Base-by-base conservation (phyloP, 2,113 vertebrate genomes). In the Nicator chloris region DNA sequence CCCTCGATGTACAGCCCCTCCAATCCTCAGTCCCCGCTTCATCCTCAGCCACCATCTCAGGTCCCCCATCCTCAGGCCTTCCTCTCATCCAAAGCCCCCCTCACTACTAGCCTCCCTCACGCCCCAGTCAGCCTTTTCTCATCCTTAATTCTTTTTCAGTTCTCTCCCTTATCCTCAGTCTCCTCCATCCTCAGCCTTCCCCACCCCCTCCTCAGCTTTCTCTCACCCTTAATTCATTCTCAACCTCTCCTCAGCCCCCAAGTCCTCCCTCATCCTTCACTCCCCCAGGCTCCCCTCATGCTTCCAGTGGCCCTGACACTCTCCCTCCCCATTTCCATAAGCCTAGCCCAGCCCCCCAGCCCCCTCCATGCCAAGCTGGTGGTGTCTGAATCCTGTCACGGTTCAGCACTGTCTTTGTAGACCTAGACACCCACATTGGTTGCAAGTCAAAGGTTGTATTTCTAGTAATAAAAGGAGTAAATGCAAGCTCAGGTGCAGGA, bases 381-480 rank as follows among this genome's bases (percentile, higher is more conserved):
- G 20, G 11, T 31, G 37, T 86, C 61, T 50, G 71, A 66, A 26
- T 57, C 9, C 31, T 66, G 26, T 59, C 35, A 57, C 3, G 9
- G n/a, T 61, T 87, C 47, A 8, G 57, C 17, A 11, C 27, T 4
- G 27, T 3, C 23, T 49, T 14, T n/a, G 19, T 23, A 27, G 47
- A 31, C 11, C 4, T 27, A 26, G 15, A 0, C 35, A 35, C 40
- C 26, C 7, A 4, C 6, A 3, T 23, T 14, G 21, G 10, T n/a
- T 37, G 53, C 27, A 13, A 24, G 9, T 19, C n/a, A 24, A 15
- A 65, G 42, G n/a, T 35, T 82, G 50, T 33, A 10, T 59, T 40
- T 59, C 26, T 39, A 21, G 50, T 13, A 49, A 6, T 39, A 19
- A 79, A n/a, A 4, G 16, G 2, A 22, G 31, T 6, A 28, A 16